Evolutionary conservation across 2,113 vertebrate species (phyloP).

Genomic region (Hemiscyllium ocellatum): DNA sequence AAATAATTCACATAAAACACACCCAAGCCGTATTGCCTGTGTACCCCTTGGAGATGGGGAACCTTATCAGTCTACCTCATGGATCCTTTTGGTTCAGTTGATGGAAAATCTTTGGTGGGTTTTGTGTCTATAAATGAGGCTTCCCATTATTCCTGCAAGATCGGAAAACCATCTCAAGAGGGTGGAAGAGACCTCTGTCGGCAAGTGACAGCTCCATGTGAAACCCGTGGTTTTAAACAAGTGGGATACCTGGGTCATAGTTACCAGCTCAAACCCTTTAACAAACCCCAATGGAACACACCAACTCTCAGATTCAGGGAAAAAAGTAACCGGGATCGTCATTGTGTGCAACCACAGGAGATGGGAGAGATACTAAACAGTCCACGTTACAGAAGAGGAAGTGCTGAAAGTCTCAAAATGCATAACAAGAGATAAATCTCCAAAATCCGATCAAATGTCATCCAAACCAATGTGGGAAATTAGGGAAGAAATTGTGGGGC

Average conservation of each 20-base stretch:
- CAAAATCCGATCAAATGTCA: accelerated
- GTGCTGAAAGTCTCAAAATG: too few relatives aligned
- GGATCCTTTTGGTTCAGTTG: too few relatives aligned
- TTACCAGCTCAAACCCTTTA: background rate
- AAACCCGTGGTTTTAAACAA: too few relatives aligned
- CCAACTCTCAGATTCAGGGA: background rate
- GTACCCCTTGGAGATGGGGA: background rate
- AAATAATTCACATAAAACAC: background rate
- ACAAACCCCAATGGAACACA: background rate
- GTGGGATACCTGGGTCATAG: background rate
- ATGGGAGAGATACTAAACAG: too few relatives aligned
- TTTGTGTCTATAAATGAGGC: too few relatives aligned
- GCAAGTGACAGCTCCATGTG: background rate
- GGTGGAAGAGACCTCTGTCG: background rate
- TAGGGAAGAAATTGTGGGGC: too few relatives aligned
- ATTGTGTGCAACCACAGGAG: too few relatives aligned
- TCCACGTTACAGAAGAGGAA: too few relatives aligned
- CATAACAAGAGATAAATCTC: too few relatives aligned
- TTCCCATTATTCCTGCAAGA: background rate
- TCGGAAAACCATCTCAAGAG: background rate
- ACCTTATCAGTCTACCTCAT: too few relatives aligned
- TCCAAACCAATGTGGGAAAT: too few relatives aligned
- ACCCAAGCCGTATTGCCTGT: background rate
- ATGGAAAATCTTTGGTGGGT: too few relatives aligned
- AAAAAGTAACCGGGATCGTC: background rate